Evolutionary conservation across 2,113 vertebrate species (phyloP).

Genomic region (Sisor rabdophorus): DNA sequence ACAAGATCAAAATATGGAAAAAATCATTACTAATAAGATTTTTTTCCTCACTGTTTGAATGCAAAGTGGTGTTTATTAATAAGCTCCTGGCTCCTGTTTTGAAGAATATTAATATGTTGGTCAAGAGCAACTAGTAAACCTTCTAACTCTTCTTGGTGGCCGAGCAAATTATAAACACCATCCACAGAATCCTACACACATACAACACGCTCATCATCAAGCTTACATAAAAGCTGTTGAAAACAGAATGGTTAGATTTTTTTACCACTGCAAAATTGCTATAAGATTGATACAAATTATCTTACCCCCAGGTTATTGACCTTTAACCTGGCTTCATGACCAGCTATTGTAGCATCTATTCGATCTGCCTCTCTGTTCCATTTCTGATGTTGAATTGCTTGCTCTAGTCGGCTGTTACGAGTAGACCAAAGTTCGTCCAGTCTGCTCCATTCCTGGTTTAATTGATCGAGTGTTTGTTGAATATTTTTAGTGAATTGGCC

Average conservation of each 20-base stretch:
- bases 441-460: slow-evolving; percentile 60
- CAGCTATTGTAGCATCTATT: slow-evolving; percentile 75
- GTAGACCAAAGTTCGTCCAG: slow-evolving; percentile 72
- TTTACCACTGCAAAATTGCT: background rate
- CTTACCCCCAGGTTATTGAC: slow-evolving; percentile 76
- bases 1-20: background rate
- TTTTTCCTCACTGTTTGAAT: slow-evolving; percentile 61
- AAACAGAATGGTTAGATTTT: background rate
- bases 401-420: slow-evolving; percentile 63
- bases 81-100: slow-evolving; percentile 65
- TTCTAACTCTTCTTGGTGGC: slow-evolving; percentile 76
- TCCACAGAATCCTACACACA: slow-evolving; percentile 74
- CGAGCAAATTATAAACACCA: slow-evolving; percentile 71
- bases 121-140: slow-evolving; percentile 69
- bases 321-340: slow-evolving; percentile 74
- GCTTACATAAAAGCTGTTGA: background rate
- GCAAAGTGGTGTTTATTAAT: slow-evolving; percentile 65
- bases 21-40: background rate
- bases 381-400: slow-evolving; percentile 74
- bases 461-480: slow-evolving; percentile 55
- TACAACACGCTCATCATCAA: background rate
- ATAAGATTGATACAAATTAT: background rate
- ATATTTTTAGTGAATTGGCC: slow-evolving; percentile 55
- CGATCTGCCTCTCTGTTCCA: slow-evolving; percentile 73
- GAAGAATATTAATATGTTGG: slow-evolving; percentile 65